A percentile compares a stretch with the other conserved stretches of the same genome.
phyloP scores from a whole-genome alignment of 1,140 invertebrate species.

The Drosophila busckii region DNA sequence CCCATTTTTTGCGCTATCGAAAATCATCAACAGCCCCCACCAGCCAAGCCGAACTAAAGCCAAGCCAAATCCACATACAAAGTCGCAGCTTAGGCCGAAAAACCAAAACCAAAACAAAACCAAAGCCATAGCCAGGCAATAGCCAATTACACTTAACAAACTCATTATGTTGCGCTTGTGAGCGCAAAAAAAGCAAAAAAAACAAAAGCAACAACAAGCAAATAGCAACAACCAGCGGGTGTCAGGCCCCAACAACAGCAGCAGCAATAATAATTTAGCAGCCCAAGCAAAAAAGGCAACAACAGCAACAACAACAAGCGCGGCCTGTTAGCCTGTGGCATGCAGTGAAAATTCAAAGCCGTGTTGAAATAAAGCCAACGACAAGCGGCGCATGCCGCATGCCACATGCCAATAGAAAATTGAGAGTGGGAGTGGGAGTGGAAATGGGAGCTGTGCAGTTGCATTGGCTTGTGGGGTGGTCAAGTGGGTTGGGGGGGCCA shows the following conservation, averaged over 20 bases:
- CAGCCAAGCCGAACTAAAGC: background rate
- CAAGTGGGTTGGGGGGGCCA: background rate
- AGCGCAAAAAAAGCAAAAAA: constrained; percentile 3
- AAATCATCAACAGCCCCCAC: constrained; percentile 33
- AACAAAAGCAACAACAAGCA: constrained; percentile 1
- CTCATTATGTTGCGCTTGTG: constrained; percentile 57
- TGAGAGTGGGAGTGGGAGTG: background rate
- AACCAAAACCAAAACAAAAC: constrained; percentile 7
- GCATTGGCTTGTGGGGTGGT: background rate
- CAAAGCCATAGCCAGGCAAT: constrained; percentile 22
- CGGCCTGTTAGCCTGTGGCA: constrained; percentile 11
- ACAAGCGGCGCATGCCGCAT: constrained; percentile 21
- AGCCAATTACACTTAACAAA: constrained; percentile 66
- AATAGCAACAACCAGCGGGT: constrained; percentile 40
- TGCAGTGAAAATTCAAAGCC: constrained; percentile 12
- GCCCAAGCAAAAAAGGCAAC: background rate
- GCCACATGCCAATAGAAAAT: background rate
- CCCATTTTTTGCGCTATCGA: constrained; percentile 46
- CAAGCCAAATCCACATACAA: constrained; percentile 10
- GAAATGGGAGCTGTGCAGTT: background rate
- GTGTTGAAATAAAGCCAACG: constrained; percentile 25
- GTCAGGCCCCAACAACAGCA: constrained; percentile 24
- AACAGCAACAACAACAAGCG: background rate
- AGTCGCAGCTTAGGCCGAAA: constrained; percentile 1
- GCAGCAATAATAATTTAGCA: background rate